These are phyloP conservation scores for Cyphotilapia sp. DNA, from an alignment of 2,113 vertebrate species.

Conservation along the genomic window DNA sequence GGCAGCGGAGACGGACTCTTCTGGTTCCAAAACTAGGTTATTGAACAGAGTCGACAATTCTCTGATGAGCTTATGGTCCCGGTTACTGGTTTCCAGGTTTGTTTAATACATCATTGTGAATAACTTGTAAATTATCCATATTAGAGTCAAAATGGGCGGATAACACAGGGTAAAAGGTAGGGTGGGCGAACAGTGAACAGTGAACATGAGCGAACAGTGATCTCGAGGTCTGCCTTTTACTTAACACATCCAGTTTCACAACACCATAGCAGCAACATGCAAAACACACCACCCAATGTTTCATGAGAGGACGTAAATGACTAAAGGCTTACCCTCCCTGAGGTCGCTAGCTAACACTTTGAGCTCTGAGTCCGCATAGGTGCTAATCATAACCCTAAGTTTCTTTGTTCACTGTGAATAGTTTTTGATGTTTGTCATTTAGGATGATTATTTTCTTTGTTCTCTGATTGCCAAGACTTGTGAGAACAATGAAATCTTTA, in stretches of 20 bases:
- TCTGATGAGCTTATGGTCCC: not conserved
- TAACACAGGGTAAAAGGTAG: rapidly evolving
- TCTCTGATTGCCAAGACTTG: not conserved
- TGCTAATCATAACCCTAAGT: not conserved
- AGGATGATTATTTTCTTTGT: not conserved
- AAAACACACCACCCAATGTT: rapidly evolving
- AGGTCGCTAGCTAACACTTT: not conserved
- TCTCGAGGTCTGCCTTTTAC: not conserved
- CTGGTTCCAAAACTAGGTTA: not conserved
- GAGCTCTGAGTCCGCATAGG: not conserved
- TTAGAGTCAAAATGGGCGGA: rapidly evolving
- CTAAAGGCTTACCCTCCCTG: not conserved
- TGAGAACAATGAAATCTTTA: not conserved
- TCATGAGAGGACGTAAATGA: not conserved
- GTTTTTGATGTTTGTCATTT: not conserved
- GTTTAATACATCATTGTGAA: not conserved
- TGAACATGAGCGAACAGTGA: not conserved
- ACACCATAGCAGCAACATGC: rapidly evolving
- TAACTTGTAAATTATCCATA: not conserved
- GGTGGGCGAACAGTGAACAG: not conserved
- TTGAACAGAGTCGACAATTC: rapidly evolving
- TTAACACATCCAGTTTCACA: not conserved
- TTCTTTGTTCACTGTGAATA: not conserved
- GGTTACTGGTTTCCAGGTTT: not conserved
- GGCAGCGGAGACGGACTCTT: not conserved